phyloP scores from a whole-genome alignment of 2,888 invertebrate genomes.

The Yponomeuta cagnagella region DNA sequence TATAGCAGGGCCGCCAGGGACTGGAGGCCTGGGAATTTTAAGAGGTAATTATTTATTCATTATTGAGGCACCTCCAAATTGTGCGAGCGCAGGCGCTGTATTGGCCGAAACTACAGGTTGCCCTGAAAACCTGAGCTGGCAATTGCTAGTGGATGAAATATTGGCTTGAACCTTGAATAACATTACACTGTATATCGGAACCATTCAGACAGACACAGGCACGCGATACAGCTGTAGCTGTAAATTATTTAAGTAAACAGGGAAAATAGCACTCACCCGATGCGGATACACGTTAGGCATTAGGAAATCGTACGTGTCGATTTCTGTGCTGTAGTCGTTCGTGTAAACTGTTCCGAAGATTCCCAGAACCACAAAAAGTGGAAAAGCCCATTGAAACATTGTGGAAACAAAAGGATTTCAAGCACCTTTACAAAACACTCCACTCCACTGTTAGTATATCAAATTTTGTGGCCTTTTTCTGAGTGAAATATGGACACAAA shows the following conservation, averaged over 20 bases:
- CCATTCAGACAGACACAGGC: background rate
- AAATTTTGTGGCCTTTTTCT: background rate
- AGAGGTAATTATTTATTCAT: too few species aligned
- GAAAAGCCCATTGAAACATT: constrained; percentile 21
- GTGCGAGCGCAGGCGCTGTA: too few species aligned
- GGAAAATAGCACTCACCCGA: constrained; percentile 74
- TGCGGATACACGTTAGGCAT: constrained; percentile 90
- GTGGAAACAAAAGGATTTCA: background rate
- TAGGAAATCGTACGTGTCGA: constrained; percentile 79
- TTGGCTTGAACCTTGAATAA: background rate
- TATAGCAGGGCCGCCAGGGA: too few species aligned
- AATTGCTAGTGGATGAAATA: background rate
- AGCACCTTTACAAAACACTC: background rate
- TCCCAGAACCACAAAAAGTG: constrained; percentile 31
- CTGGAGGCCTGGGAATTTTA: too few species aligned
- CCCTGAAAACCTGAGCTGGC: background rate
- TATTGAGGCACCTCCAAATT: too few species aligned
- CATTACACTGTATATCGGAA: background rate
- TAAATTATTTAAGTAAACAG: background rate
- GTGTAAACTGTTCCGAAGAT: constrained; percentile 31
- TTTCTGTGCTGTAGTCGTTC: constrained; percentile 31
- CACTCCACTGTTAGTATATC: background rate
- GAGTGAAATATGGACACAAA: background rate
- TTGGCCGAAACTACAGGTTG: too few species aligned
- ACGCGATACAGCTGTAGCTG: background rate